Evolutionary conservation across 2,113 vertebrate genomes (phyloP).

Genomic region (Chaetura pelagica): DNA sequence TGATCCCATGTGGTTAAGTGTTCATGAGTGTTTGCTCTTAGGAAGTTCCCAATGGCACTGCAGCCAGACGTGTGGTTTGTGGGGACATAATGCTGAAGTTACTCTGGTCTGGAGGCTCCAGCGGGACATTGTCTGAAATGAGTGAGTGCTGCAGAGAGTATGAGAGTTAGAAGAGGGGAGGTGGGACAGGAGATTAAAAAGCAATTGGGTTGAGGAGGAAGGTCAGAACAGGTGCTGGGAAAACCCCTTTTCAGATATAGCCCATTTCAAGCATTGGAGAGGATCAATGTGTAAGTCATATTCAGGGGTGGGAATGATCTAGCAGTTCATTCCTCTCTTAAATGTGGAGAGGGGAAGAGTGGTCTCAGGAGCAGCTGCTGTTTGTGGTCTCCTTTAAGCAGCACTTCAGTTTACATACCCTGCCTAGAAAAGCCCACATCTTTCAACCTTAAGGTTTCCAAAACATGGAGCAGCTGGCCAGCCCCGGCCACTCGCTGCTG

Average conservation of each 20-base stretch:
- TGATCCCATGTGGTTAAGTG: neutral
- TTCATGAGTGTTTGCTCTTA: neutral
- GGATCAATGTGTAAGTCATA: neutral
- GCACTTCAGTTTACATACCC: neutral
- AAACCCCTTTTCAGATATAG: neutral
- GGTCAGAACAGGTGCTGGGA: neutral
- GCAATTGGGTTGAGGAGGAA: neutral
- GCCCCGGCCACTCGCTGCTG: neutral
- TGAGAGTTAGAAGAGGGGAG: neutral
- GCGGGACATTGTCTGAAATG: neutral
- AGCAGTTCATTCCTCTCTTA: neutral
- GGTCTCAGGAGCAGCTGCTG: neutral
- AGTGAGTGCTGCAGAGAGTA: accelerated
- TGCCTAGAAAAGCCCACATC: constrained; percentile 18
- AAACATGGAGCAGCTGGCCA: constrained; percentile 17
- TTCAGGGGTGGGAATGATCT: neutral
- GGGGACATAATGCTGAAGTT: accelerated
- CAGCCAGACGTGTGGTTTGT: neutral
- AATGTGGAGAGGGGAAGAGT: neutral
- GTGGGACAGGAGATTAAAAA: neutral
- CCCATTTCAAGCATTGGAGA: neutral
- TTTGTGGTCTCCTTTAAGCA: neutral
- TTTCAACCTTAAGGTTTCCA: constrained; percentile 25
- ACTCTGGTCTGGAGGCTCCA: neutral
- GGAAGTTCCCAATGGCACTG: neutral